These are phyloP conservation scores for Ethmia dodecea DNA, from an alignment of 2,888 invertebrate species.

Conservation along the genomic window DNA sequence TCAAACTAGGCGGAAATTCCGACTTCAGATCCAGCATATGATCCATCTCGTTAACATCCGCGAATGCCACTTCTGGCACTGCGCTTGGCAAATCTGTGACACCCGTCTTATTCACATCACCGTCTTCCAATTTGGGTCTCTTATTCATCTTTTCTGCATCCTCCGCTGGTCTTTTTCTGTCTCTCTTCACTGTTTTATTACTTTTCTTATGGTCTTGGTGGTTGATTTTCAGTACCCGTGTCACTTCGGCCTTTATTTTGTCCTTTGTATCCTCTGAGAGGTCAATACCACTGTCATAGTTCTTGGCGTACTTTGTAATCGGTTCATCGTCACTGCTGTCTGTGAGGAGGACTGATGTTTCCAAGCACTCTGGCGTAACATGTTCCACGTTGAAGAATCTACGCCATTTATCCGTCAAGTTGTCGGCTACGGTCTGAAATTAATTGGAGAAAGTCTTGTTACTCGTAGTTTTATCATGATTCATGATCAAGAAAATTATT, in stretches of 20 bases:
- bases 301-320: constrained; percentile 51
- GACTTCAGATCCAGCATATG: constrained; percentile 38
- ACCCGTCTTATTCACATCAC: not conserved
- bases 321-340: constrained; percentile 59
- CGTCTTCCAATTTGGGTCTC: constrained; percentile 8
- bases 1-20: constrained; percentile 24
- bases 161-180: constrained; percentile 1
- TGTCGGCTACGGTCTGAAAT: constrained; percentile 43
- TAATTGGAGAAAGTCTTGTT: too few species aligned
- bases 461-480: too few species aligned
- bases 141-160: constrained; percentile 10
- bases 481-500: too few species aligned
- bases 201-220: constrained; percentile 17
- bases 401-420: constrained; percentile 43
- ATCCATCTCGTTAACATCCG: constrained; percentile 48
- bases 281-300: constrained; percentile 43
- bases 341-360: constrained; percentile 9
- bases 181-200: constrained; percentile 14
- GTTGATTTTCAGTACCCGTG: constrained; percentile 29
- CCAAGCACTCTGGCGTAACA: constrained; percentile 11
- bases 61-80: constrained; percentile 45
- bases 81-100: not conserved
- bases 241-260: constrained; percentile 35
- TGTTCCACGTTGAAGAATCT: constrained; percentile 34
- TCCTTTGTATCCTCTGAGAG: constrained; percentile 47